Conservation (phyloP, 1,140 invertebrate genomes). For the Asbolus verrucosus region DNA sequence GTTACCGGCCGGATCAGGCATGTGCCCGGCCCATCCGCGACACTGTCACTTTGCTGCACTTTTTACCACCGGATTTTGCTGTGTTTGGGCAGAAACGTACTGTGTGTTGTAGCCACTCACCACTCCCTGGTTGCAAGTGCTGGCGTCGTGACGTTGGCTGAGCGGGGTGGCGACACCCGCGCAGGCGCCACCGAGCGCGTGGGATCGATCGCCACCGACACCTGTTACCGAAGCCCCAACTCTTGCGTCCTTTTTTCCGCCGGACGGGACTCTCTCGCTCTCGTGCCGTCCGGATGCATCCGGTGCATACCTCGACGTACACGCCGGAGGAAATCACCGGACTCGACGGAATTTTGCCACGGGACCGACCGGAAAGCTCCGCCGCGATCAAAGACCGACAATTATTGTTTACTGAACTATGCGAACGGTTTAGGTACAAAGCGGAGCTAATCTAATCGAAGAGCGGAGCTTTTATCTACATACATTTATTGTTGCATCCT, state of each 20-base stretch:
- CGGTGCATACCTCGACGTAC: too few species aligned
- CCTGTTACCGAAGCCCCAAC: constrained; percentile 61
- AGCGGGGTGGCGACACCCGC: constrained; percentile 55
- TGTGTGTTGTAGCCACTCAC: constrained; percentile 53
- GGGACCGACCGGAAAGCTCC: too few species aligned
- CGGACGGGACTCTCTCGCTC: not conserved
- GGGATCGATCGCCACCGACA: constrained; percentile 63
- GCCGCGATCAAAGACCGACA: too few species aligned
- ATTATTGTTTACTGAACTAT: too few species aligned
- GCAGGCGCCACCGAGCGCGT: constrained; percentile 55
- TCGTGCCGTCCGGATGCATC: constrained; percentile 9
- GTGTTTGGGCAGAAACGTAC: constrained; percentile 2
- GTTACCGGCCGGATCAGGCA: not conserved
- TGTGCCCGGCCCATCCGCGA: not conserved
- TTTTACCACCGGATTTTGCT: too few species aligned
- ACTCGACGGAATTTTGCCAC: too few species aligned
- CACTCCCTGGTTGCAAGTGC: constrained; percentile 61
- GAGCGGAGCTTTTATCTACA: too few species aligned
- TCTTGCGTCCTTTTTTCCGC: not conserved
- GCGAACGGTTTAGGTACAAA: too few species aligned
- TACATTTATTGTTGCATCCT: too few species aligned
- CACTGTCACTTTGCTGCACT: constrained; percentile 41
- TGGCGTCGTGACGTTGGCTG: constrained; percentile 56
- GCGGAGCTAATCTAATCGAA: too few species aligned
- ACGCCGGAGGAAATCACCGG: too few species aligned